Conservation (phyloP, 2,797 vertebrate genomes). For the Betta splendens region DNA sequence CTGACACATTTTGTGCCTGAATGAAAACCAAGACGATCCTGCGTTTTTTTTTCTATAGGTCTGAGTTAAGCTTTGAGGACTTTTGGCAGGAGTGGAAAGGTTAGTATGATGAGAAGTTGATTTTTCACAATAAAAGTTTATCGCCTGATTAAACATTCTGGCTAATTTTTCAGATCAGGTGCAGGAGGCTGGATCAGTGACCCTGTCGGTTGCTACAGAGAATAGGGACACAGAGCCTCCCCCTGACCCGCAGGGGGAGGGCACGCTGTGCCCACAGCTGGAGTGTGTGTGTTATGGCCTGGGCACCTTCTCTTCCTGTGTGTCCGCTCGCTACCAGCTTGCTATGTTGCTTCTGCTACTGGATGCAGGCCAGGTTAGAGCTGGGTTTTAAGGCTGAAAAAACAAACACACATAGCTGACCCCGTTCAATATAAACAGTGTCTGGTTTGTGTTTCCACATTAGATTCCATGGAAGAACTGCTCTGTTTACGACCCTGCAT, state of each 20-base stretch:
- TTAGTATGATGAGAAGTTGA: slow-evolving; percentile 33
- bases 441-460: not conserved
- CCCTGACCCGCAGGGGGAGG: not conserved
- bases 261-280: slow-evolving; percentile 24
- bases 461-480: slow-evolving; percentile 84
- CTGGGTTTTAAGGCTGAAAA: not conserved
- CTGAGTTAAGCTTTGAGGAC: slow-evolving; percentile 80
- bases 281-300: slow-evolving; percentile 91
- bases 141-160: slow-evolving; percentile 2
- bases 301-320: slow-evolving; percentile 86
- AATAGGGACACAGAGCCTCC: slow-evolving; percentile 14
- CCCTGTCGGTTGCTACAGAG: slow-evolving; percentile 3
- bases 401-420: not conserved
- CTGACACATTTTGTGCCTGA: not conserved
- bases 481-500: slow-evolving; percentile 88
- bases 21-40: not conserved
- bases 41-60: slow-evolving; percentile 69
- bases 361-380: slow-evolving; percentile 83
- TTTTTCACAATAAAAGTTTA: not conserved
- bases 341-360: slow-evolving; percentile 89
- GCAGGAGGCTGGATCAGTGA: slow-evolving; percentile 24
- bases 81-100: slow-evolving; percentile 84
- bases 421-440: not conserved
- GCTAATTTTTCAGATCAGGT: slow-evolving; percentile 48
- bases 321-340: slow-evolving; percentile 85